These are phyloP conservation scores for Argentina silus DNA, from an alignment of 2,797 vertebrate species.

Conservation along the genomic window DNA sequence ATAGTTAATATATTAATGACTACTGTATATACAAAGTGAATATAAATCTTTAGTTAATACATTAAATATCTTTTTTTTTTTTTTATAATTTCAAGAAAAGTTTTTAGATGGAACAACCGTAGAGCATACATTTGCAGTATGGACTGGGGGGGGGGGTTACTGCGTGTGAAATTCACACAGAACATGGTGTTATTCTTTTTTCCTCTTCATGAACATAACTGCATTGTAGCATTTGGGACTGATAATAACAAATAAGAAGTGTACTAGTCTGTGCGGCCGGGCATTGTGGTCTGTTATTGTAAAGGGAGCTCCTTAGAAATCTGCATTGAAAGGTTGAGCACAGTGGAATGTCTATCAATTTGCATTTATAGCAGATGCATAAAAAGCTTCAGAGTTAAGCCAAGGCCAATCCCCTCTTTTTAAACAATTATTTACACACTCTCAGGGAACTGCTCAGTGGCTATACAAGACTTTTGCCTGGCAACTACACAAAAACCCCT, in stretches of 20 bases:
- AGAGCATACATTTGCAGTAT: constrained; percentile 69
- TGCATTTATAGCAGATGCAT: constrained; percentile 74
- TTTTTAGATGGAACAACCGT: constrained; percentile 69
- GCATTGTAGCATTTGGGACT: constrained; percentile 41
- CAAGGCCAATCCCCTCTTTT: constrained; percentile 57
- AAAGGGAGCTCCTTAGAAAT: constrained; percentile 68
- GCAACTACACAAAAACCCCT: constrained; percentile 62
- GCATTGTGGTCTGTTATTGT: constrained; percentile 50
- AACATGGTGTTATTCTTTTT: constrained; percentile 15
- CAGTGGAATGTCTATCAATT: constrained; percentile 81
- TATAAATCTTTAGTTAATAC: constrained; percentile 85
- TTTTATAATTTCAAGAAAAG: constrained; percentile 71
- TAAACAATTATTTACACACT: constrained; percentile 65
- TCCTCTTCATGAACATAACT: constrained; percentile 36
- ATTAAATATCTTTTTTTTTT: constrained; percentile 77
- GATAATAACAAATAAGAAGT: constrained; percentile 53
- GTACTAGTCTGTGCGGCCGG: constrained; percentile 38
- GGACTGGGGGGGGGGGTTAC: constrained; percentile 38
- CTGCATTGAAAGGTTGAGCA: constrained; percentile 69
- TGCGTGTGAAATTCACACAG: constrained; percentile 43
- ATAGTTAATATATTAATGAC: constrained; percentile 84
- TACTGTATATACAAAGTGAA: constrained; percentile 84
- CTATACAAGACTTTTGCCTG: constrained; percentile 69
- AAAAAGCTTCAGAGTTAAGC: constrained; percentile 61
- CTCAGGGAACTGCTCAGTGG: constrained; percentile 61